These are phyloP conservation scores for Crenichthys baileyi DNA, from an alignment of 2,797 vertebrate species.

Conservation along the genomic window DNA sequence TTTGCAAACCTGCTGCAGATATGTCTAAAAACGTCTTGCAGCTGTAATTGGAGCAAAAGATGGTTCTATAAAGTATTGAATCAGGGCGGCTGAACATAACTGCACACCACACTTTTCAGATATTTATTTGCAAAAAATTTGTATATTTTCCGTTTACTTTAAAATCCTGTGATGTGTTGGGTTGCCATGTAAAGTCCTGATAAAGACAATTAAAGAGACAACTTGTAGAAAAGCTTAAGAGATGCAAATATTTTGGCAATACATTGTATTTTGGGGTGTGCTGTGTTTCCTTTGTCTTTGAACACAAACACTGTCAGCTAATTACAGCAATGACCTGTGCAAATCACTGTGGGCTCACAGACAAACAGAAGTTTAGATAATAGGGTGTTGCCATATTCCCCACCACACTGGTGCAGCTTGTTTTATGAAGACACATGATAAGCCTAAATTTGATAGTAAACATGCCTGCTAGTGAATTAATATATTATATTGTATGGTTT, in stretches of 20 bases:
- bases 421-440: background rate
- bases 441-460: background rate
- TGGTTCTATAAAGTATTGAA: background rate
- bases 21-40: background rate
- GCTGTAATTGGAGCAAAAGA: background rate
- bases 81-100: background rate
- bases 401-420: background rate
- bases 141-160: no score
- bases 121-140: background rate
- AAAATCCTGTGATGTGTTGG: background rate
- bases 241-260: background rate
- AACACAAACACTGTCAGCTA: constrained; percentile 3
- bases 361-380: background rate
- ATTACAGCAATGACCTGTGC: constrained; percentile 6
- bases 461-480: background rate
- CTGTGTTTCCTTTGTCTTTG: background rate
- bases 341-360: constrained; percentile 4
- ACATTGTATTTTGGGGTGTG: background rate
- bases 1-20: background rate
- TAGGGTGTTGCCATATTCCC: background rate
- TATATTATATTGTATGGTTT: background rate
- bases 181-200: background rate
- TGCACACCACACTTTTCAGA: background rate
- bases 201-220: background rate
- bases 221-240: background rate